Percentiles rank a stretch among this genome's conserved stretches.
Evolutionary conservation across 2,113 vertebrate genomes (phyloP).

Genomic region (Anolis carolinensis): DNA sequence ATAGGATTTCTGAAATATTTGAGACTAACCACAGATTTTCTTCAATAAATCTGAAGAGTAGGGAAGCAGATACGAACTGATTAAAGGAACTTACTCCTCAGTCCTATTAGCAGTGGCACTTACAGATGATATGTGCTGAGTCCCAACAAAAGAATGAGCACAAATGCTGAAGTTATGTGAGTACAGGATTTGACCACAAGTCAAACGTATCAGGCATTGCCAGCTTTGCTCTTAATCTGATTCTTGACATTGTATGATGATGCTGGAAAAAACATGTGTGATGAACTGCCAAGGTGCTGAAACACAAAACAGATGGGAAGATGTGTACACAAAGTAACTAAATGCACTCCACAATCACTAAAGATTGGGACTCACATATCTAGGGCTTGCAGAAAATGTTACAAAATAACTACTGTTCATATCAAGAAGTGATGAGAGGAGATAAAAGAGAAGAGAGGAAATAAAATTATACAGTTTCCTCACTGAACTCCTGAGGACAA

Average conservation of each 20-base stretch:
- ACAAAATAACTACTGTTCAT: background rate
- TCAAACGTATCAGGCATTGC: background rate
- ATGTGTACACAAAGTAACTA: background rate
- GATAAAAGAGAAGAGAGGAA: constrained; percentile 14
- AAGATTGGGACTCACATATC: background rate
- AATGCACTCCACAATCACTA: background rate
- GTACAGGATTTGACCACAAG: background rate
- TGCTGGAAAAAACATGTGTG: background rate
- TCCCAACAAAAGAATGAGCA: background rate
- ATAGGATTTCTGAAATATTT: background rate
- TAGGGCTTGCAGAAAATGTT: background rate
- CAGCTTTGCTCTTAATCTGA: background rate
- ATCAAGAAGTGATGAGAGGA: constrained; percentile 10
- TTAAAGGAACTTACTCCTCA: background rate
- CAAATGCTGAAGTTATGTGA: background rate
- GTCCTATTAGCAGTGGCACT: background rate
- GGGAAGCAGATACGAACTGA: background rate
- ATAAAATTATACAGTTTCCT: background rate
- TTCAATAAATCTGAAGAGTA: background rate
- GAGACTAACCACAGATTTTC: background rate
- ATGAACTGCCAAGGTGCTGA: background rate
- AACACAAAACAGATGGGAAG: too few relatives aligned
- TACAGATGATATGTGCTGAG: background rate
- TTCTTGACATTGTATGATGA: background rate
- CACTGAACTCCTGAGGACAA: constrained; percentile 25